Base-by-base conservation (phyloP, 2,113 vertebrate genomes). In the Serinus canaria region DNA sequence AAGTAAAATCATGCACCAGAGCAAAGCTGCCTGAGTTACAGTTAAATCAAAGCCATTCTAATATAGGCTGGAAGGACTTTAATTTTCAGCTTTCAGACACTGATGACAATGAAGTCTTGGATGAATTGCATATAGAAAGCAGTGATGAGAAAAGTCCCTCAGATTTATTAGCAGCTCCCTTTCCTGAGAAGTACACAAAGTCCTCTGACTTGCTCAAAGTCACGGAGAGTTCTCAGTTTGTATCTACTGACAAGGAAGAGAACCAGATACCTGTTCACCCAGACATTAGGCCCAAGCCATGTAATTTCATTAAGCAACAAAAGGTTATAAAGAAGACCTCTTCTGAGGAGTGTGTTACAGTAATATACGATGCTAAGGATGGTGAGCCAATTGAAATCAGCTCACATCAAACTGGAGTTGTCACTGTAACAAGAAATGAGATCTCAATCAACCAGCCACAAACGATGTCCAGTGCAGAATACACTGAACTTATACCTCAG, bases 341-440 rank as follows among this genome's bases (percentile, higher is more conserved):
- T 94, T 99, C 98, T 25, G 98, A 99, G 90, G 98, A 99, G 95
- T 98, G 98, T 60, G 89, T 98, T 35, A 96, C 97, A 0, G 95
- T 98, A 35, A 97, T 99, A 96, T 98, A 98, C 64, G 98, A 99
- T 87, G 98, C 98, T 6, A 97, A 98, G 86, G 98, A 98, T 44
- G 98, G 98, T 18, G 98, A 99, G 60, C 98, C 98, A 21, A 98
- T 99, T 94, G 98, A 98, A 94, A 97, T 99, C 78, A 98, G 97
- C 89, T 97, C 98, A 80, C 98, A 98, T 92, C 98, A 98, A 93
- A 97, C 97, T 56, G 95, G 96, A 62, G 79, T 96, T 84, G 94
- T 97, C 91, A 94, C 97, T 56, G 96, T 98, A 91, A 98, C 97
- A 92, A 97, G 98, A 95, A 97, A 98, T 89, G 97, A 98, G 63